Evolutionary conservation across 2,888 invertebrate species (phyloP).

Genomic region (Cheiracanthium punctorium): DNA sequence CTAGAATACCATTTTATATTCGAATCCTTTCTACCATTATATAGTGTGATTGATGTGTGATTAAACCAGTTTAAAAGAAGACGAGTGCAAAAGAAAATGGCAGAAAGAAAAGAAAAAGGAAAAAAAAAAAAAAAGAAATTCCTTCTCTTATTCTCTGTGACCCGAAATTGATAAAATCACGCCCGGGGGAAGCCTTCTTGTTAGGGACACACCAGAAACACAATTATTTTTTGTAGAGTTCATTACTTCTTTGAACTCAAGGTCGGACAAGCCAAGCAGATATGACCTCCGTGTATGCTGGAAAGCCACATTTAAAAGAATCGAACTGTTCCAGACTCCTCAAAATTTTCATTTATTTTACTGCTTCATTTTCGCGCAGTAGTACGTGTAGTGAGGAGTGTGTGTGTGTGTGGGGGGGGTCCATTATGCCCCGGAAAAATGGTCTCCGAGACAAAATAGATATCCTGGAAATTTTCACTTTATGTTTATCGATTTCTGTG

Average conservation of each 20-base stretch:
- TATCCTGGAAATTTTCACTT: too few relatives aligned
- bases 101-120: not conserved
- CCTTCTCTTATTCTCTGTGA: not conserved
- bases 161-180: constrained; percentile 8
- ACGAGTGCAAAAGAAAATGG: too few relatives aligned
- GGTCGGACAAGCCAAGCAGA: not conserved
- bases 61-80: constrained; percentile 11
- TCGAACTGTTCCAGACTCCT: too few relatives aligned
- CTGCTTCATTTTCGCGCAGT: too few relatives aligned
- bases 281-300: not conserved
- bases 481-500: too few relatives aligned
- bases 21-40: not conserved
- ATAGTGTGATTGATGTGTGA: not conserved
- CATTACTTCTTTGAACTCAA: not conserved
- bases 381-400: too few relatives aligned
- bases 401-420: too few relatives aligned
- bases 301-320: not conserved
- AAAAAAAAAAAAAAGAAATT: not conserved
- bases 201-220: constrained; percentile 17
- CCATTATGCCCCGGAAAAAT: too few relatives aligned
- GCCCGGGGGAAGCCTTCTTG: not conserved
- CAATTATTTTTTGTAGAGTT: constrained; percentile 2
- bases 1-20: not conserved
- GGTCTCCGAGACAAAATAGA: too few relatives aligned
- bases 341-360: too few relatives aligned